Evolutionary conservation across 2,888 invertebrate species (phyloP).

Genomic region (Scelioninae gen. 2): DNA sequence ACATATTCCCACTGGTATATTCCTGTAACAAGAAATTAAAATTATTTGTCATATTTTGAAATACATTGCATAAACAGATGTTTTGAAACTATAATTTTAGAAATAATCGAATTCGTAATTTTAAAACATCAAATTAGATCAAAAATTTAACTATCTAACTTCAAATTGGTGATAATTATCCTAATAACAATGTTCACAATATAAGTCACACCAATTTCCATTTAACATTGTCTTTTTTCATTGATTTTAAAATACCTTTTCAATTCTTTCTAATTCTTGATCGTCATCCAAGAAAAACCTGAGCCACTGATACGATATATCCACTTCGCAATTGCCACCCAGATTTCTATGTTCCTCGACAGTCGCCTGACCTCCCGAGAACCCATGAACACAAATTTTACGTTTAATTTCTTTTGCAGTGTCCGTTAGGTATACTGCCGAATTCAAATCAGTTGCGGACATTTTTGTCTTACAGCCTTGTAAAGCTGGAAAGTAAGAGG

Average conservation of each 20-base stretch:
- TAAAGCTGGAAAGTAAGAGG: slow-evolving; percentile 92
- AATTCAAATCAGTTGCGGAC: slow-evolving; percentile 96
- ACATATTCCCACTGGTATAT: slow-evolving; percentile 90
- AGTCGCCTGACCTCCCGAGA: slow-evolving; percentile 96
- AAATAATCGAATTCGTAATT: too few species aligned
- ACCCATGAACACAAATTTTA: slow-evolving; percentile 98
- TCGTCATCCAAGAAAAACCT: slow-evolving; percentile 97
- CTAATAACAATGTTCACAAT: too few species aligned
- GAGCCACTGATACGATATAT: slow-evolving; percentile 96
- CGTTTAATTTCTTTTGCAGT: slow-evolving; percentile 96
- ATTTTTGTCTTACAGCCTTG: slow-evolving; percentile 99
- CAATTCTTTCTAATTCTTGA: slow-evolving; percentile 85
- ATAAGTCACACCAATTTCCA: too few species aligned
- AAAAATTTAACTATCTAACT: too few species aligned
- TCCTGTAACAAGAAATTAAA: slow-evolving; percentile 75
- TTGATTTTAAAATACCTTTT: too few species aligned
- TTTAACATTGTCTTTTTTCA: too few species aligned
- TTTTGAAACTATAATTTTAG: too few species aligned
- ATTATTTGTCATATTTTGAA: too few species aligned
- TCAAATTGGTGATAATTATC: too few species aligned
- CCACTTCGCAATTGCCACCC: slow-evolving; percentile 97
- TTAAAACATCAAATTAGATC: too few species aligned
- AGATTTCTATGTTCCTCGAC: slow-evolving; percentile 92
- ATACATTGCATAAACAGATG: too few species aligned
- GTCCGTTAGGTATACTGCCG: slow-evolving; percentile 96